Percentiles rank a stretch among this genome's conserved stretches.
These are phyloP conservation scores for Sialia sialis DNA, from an alignment of 2,113 vertebrate species.

Conservation along the genomic window DNA sequence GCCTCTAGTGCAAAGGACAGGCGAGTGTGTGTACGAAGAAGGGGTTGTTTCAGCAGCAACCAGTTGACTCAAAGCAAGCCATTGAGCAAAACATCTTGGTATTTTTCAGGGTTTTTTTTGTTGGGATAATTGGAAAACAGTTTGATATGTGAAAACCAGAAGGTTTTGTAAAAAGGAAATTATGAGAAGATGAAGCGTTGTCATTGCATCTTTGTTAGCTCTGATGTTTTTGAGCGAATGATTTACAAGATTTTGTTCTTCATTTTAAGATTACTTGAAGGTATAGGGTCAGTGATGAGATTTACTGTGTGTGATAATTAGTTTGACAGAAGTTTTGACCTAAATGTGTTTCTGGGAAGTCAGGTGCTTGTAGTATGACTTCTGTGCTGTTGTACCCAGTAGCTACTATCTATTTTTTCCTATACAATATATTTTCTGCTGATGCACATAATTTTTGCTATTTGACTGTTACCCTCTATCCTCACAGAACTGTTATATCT, in stretches of 20 bases:
- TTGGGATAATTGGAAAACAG: neutral
- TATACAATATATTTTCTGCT: neutral
- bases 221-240: neutral
- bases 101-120: neutral
- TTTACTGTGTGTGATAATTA: neutral
- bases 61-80: neutral
- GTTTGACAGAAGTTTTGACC: neutral
- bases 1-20: fast-evolving
- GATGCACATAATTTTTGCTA: neutral
- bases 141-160: neutral
- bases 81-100: neutral
- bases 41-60: neutral
- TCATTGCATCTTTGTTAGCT: neutral
- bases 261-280: neutral
- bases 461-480: neutral
- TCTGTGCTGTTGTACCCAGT: neutral
- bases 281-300: neutral
- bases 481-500: neutral
- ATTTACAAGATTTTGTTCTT: neutral
- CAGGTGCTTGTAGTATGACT: neutral
- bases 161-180: neutral
- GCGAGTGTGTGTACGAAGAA: neutral
- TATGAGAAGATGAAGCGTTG: neutral
- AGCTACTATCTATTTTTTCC: neutral
- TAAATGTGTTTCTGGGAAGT: neutral